Percentiles rank a stretch among this genome's conserved stretches.
Conservation (phyloP, 1,140 invertebrate genomes). For the Tetramorium simillimum region DNA sequence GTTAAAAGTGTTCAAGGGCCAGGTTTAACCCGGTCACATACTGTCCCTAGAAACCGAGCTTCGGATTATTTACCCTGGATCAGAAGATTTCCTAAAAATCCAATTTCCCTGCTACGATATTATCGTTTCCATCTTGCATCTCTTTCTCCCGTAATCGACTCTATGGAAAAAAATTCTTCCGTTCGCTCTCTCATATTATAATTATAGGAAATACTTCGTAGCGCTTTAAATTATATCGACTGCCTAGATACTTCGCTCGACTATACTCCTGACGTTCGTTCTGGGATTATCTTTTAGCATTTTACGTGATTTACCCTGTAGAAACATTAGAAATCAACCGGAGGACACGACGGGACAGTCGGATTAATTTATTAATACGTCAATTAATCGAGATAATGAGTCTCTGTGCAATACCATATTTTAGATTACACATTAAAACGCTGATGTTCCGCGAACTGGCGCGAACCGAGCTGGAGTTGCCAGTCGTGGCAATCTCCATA, state of each 20-base stretch:
- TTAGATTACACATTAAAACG: constrained; percentile 10
- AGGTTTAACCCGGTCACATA: constrained; percentile 70
- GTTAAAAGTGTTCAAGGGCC: constrained; percentile 76
- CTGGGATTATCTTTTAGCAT: constrained; percentile 79
- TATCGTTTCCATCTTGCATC: constrained; percentile 28
- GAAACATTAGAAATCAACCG: constrained; percentile 76
- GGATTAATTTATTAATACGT: constrained; percentile 9
- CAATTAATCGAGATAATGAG: constrained; percentile 25
- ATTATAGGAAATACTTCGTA: constrained; percentile 81
- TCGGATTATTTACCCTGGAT: constrained; percentile 84
- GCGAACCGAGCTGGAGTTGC: neutral
- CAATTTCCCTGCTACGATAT: constrained; percentile 79
- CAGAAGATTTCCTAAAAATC: constrained; percentile 82
- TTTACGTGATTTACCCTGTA: constrained; percentile 83
- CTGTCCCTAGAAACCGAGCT: constrained; percentile 79
- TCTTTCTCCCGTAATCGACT: constrained; percentile 34
- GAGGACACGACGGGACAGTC: constrained; percentile 66
- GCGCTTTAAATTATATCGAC: constrained; percentile 76
- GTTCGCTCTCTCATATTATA: constrained; percentile 69
- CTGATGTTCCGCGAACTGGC: constrained; percentile 3
- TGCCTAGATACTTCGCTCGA: constrained; percentile 80
- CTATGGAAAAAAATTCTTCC: constrained; percentile 12
- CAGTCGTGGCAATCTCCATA: neutral
- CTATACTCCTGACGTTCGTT: constrained; percentile 77
- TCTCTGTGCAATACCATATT: neutral